These are phyloP conservation scores for Florisuga fusca DNA, from an alignment of 2,797 vertebrate species.

Conservation along the genomic window DNA sequence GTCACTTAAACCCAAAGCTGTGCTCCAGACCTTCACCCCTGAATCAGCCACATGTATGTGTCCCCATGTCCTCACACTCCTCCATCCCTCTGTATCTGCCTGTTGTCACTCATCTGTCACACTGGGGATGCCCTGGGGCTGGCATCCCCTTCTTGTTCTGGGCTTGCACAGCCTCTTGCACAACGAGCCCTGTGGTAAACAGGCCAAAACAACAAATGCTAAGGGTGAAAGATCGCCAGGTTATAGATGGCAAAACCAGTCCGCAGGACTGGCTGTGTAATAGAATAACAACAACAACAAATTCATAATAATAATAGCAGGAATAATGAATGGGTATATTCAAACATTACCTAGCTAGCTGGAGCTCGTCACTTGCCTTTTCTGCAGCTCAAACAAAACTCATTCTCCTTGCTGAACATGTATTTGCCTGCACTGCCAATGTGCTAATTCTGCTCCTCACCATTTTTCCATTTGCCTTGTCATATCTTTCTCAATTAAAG, in stretches of 20 bases:
- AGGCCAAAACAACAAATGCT: neutral
- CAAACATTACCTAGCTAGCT: constrained; percentile 31
- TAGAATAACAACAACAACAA: constrained; percentile 61
- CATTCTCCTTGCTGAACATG: constrained; percentile 35
- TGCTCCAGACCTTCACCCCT: neutral
- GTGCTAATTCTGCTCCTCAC: constrained; percentile 36
- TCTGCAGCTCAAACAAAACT: constrained; percentile 22
- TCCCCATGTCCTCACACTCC: neutral
- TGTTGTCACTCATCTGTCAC: constrained; percentile 37
- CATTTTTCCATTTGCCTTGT: constrained; percentile 16
- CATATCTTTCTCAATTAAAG: constrained; percentile 44
- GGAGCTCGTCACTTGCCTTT: neutral
- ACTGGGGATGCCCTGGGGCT: constrained; percentile 33
- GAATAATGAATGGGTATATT: constrained; percentile 59
- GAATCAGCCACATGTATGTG: neutral
- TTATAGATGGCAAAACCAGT: constrained; percentile 60
- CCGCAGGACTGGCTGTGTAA: constrained; percentile 22
- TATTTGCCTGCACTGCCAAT: constrained; percentile 26
- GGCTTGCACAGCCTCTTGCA: constrained; percentile 35
- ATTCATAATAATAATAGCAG: constrained; percentile 54
- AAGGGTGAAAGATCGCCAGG: constrained; percentile 39
- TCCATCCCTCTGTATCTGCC: neutral
- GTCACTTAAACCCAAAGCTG: neutral
- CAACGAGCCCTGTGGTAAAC: constrained; percentile 14
- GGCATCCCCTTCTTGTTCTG: constrained; percentile 43